These are phyloP conservation scores for Colletes gigas DNA, from an alignment of 1,140 invertebrate genomes.

Conservation along the genomic window DNA sequence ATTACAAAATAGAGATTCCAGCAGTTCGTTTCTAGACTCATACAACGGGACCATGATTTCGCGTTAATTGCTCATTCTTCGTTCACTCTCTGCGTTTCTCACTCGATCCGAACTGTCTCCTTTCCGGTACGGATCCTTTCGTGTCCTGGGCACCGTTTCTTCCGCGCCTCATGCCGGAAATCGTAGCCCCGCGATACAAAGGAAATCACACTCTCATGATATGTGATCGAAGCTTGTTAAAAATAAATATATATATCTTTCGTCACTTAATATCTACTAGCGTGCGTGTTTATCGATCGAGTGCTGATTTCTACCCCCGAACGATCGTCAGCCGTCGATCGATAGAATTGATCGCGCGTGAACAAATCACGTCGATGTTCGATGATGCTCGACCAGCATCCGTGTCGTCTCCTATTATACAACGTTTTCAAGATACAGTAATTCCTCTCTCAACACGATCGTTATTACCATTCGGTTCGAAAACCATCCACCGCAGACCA, in stretches of 20 bases:
- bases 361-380: background rate
- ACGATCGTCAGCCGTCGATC: slow-evolving; percentile 12
- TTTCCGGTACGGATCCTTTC: background rate
- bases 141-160: background rate
- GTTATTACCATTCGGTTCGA: too few relatives aligned
- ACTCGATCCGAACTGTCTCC: background rate
- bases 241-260: slow-evolving; percentile 45
- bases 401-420: slow-evolving; percentile 7
- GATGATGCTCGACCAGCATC: background rate
- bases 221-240: slow-evolving; percentile 35
- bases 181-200: background rate
- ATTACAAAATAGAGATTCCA: slow-evolving; percentile 15
- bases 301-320: slow-evolving; percentile 11
- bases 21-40: slow-evolving; percentile 8
- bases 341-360: slow-evolving; percentile 2
- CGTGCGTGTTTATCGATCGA: slow-evolving; percentile 9
- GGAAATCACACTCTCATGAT: slow-evolving; percentile 10
- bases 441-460: background rate
- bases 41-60: background rate
- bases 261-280: slow-evolving; percentile 35
- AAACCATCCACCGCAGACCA: too few relatives aligned
- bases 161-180: background rate
- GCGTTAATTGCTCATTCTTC: background rate
- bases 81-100: too few relatives aligned
- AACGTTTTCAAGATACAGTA: background rate